Conservation (phyloP, 1,140 invertebrate species). For the Lysiphlebus fabarum region DNA sequence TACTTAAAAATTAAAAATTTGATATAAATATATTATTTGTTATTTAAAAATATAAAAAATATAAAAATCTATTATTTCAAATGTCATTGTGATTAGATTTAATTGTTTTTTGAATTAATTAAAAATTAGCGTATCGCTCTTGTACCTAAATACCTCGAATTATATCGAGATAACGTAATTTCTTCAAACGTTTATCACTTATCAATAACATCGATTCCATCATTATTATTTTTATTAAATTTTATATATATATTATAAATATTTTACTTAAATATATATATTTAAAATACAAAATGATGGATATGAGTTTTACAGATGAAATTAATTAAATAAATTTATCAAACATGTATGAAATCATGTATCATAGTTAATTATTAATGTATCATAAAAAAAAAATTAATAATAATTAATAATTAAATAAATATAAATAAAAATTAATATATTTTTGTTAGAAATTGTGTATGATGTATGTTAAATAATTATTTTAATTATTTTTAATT, state of each 20-base stretch:
- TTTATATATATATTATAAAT: constrained; percentile 8
- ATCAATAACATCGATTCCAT: constrained; percentile 16
- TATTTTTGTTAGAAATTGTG: constrained; percentile 38
- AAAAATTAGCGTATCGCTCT: constrained; percentile 31
- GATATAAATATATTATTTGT: constrained; percentile 12
- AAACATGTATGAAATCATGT: constrained; percentile 34
- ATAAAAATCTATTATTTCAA: constrained; percentile 28
- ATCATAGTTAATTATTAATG: constrained; percentile 43
- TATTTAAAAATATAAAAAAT: constrained; percentile 12
- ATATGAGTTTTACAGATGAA: constrained; percentile 1
- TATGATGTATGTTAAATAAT: neutral
- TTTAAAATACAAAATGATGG: neutral
- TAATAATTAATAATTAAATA: too few species aligned
- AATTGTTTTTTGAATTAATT: constrained; percentile 20
- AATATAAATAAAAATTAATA: constrained; percentile 50
- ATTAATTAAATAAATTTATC: constrained; percentile 17
- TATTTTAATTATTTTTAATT: constrained; percentile 9
- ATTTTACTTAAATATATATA: too few species aligned
- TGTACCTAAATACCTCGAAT: constrained; percentile 31
- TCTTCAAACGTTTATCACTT: constrained; percentile 11
- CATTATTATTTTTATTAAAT: constrained; percentile 10
- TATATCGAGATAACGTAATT: constrained; percentile 29
- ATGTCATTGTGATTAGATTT: constrained; percentile 36
- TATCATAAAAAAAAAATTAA: constrained; percentile 29
- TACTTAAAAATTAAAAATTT: neutral